Evolutionary conservation across 1,140 invertebrate genomes (phyloP).

Genomic region (Temnothorax curvispinosus): DNA sequence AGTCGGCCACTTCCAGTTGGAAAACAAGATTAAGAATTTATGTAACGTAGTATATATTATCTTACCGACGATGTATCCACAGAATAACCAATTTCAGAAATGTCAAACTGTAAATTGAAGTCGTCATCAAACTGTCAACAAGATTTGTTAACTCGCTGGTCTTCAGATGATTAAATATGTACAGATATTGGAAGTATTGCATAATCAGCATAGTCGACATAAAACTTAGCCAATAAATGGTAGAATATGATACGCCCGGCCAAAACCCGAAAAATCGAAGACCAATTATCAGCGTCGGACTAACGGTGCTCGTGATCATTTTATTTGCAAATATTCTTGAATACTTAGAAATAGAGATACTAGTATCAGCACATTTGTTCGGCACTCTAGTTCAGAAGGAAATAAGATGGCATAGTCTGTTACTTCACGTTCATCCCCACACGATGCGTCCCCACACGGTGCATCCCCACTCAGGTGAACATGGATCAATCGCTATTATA

Average conservation of each 20-base stretch:
- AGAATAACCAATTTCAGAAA: constrained; percentile 8
- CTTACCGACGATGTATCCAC: constrained; percentile 38
- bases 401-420: neutral
- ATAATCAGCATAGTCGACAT: neutral
- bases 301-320: neutral
- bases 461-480: neutral
- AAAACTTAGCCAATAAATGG: neutral
- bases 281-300: constrained; percentile 8
- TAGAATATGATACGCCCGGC: neutral
- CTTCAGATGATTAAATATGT: neutral
- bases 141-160: neutral
- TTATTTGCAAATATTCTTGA: neutral
- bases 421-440: neutral
- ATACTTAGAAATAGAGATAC: too few relatives aligned
- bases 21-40: too few relatives aligned
- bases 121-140: neutral
- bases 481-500: constrained; percentile 30
- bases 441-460: neutral
- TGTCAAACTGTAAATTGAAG: neutral
- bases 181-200: constrained; percentile 41
- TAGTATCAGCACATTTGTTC: neutral
- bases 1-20: too few relatives aligned
- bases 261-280: constrained; percentile 11
- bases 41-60: neutral
- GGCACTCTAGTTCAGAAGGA: neutral